Evolutionary conservation across 2,888 invertebrate species (phyloP), one percentile per base, ranked within the genome.

Genomic region (Pollenia griseotomentosa): DNA sequence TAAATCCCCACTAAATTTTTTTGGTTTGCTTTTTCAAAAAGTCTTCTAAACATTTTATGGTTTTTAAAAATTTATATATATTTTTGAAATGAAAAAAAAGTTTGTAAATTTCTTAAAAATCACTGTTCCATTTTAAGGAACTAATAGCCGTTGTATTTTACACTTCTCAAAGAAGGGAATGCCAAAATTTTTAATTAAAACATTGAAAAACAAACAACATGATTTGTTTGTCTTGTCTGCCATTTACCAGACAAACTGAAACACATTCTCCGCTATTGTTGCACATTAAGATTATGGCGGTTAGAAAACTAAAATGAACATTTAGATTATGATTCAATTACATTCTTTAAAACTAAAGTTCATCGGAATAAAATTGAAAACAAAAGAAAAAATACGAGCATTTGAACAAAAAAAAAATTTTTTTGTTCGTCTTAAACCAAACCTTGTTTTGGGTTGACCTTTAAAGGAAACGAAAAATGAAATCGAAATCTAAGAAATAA

Each of bases 291-390:
- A 79, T 86, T 79, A 75, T 65, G 74, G 48, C 40, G n/a, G 23
- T 46, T 12, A 12, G 51, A 68, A 16, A 80, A 44, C 57, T 40
- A 14, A 73, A 81, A 74, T 73, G 65, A 74, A 61, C 65, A 42
- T 68, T 75, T 71, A 86, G 86, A 83, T 86, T 86, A 86, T 86
- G 86, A 83, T 86, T 86, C 86, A 86, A 86, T 86, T 86, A 73
- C 71, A 66, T 77, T 86, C 46, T 71, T 70, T 12, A 40, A 73
- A 80, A 83, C 61, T 80, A 83, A 80, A 86, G 75, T 83, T 86
- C 86, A 86, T 57, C 77, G 16, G 42, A 63, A 82, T 71, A 46
- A 86, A 80, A 75, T 53, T 83, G 51, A 75, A 75, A 53, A 86
- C 71, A 80, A 6, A 19, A 33, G 59, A 44, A 55, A 40, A 61